A percentile compares a stretch with the other conserved stretches of the same genome.
These are phyloP conservation scores for Phoebastria nigripes DNA, from an alignment of 2,797 vertebrate genomes.

Conservation along the genomic window DNA sequence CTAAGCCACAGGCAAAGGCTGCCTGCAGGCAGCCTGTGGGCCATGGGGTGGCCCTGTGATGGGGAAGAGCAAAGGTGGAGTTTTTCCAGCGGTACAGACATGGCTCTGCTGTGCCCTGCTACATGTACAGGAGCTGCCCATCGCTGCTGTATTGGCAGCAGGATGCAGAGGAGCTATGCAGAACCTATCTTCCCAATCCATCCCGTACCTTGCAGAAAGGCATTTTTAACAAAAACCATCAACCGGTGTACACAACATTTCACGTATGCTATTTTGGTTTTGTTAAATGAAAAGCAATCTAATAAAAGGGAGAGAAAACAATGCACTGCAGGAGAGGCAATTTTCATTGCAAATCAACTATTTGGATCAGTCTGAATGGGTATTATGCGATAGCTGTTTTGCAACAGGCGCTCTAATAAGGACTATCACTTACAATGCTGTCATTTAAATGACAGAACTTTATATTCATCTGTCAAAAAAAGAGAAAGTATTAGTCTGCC, in stretches of 20 bases:
- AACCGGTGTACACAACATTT: background rate
- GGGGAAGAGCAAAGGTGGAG: background rate
- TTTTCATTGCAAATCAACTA: constrained; percentile 2
- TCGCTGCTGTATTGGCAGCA: background rate
- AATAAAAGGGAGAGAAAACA: background rate
- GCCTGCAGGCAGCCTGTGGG: background rate
- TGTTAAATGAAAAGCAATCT: background rate
- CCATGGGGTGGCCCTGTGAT: background rate
- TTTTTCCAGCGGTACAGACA: background rate
- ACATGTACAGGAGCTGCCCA: background rate
- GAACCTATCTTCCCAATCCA: background rate
- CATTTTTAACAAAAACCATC: background rate
- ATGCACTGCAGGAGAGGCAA: background rate
- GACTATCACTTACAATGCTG: background rate
- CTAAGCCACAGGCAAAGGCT: background rate
- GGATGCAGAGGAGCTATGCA: background rate
- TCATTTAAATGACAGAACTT: background rate
- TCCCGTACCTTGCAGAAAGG: background rate
- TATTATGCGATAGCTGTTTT: background rate
- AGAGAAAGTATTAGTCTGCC: background rate
- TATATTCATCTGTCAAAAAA: background rate
- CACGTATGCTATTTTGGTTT: background rate
- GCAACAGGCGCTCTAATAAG: background rate
- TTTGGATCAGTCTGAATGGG: background rate
- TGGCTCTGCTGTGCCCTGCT: accelerated